Percentiles rank a stretch among this genome's conserved stretches.
Evolutionary conservation across 2,888 invertebrate species (phyloP).

Genomic region (Sepioteuthis lessoniana): DNA sequence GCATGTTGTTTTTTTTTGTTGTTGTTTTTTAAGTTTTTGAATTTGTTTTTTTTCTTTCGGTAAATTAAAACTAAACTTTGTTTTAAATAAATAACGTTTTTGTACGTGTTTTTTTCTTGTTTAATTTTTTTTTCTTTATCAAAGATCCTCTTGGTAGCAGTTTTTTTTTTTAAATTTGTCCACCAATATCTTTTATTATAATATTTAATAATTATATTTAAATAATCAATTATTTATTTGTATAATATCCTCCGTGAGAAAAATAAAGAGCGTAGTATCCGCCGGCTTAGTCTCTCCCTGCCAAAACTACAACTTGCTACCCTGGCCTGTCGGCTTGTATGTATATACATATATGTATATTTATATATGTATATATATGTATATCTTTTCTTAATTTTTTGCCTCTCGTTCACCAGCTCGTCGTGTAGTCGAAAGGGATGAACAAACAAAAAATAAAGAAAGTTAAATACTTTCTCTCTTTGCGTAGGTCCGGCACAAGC

Average conservation of each 20-base stretch:
- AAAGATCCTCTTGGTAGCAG: no score
- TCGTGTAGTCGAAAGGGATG: no score
- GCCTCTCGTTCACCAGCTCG: no score
- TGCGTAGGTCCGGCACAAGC: background rate
- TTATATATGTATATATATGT: no score
- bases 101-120: no score
- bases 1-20: background rate
- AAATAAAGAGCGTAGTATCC: constrained; percentile 1
- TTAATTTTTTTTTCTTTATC: no score
- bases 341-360: no score
- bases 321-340: background rate
- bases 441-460: no score
- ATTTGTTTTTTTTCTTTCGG: background rate
- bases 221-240: background rate
- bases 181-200: no score
- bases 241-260: background rate
- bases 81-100: background rate
- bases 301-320: background rate
- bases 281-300: no score
- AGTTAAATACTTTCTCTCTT: background rate
- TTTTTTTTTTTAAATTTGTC: background rate
- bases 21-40: no score
- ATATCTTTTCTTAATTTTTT: no score
- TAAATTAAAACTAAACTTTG: background rate
- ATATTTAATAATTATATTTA: background rate